Evolutionary conservation across 2,113 vertebrate species (phyloP).

Genomic region (Zapornia atra): DNA sequence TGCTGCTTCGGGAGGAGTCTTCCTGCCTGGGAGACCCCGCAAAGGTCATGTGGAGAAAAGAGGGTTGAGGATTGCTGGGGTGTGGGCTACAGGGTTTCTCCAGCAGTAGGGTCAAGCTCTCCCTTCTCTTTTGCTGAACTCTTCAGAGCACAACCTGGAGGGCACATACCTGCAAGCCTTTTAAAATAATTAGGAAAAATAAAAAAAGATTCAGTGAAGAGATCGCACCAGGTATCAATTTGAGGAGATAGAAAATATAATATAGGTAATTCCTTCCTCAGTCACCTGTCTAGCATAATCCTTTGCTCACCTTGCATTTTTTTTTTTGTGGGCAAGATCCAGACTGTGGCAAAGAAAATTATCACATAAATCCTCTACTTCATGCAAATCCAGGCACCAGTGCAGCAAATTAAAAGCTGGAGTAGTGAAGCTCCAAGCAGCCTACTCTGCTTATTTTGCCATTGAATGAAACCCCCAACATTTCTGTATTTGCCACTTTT

Average conservation of each 20-base stretch:
- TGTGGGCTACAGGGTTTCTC: background rate
- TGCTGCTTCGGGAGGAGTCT: background rate
- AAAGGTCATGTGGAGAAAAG: accelerated
- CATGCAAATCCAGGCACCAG: background rate
- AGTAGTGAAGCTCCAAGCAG: background rate
- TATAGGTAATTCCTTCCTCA: background rate
- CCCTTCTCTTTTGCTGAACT: background rate
- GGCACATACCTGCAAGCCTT: background rate
- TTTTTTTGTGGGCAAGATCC: background rate
- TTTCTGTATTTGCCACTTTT: background rate
- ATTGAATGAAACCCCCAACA: background rate
- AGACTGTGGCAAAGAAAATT: background rate
- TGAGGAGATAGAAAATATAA: background rate
- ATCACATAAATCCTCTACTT: background rate
- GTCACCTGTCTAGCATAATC: background rate
- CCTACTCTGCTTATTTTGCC: background rate
- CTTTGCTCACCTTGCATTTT: background rate
- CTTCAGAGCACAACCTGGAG: background rate
- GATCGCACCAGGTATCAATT: background rate
- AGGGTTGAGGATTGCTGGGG: background rate
- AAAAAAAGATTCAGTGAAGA: background rate
- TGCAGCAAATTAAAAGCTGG: background rate
- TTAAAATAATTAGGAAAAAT: background rate
- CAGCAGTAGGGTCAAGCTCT: background rate
- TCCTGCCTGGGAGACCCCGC: background rate